Percentiles rank a stretch among this genome's conserved stretches.
phyloP scores from a whole-genome alignment of 2,797 vertebrate genomes.

The Microctenopoma stevenorrisi region DNA sequence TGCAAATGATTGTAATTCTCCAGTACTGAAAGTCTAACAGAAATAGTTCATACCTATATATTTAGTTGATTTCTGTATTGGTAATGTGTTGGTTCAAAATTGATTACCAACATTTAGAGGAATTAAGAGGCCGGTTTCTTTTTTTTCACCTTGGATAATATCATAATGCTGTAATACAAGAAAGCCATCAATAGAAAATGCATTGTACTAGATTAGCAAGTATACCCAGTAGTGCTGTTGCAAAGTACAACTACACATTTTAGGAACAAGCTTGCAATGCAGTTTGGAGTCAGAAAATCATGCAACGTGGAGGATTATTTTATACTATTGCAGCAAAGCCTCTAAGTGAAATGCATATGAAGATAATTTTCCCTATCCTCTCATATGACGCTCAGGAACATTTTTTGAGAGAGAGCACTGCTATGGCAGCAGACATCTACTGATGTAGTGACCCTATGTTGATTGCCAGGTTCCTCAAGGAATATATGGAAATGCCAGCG shows the following conservation, averaged over 20 bases:
- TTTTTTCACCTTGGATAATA: constrained; percentile 5
- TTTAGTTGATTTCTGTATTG: neutral
- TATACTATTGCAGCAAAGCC: neutral
- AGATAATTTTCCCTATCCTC: too few relatives aligned
- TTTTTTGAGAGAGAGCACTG: too few relatives aligned
- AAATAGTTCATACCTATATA: neutral
- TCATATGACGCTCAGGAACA: too few relatives aligned
- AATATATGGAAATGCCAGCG: too few relatives aligned
- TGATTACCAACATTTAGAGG: constrained; percentile 25
- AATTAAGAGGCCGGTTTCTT: neutral
- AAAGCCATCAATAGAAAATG: constrained; percentile 17
- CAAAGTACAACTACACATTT: neutral
- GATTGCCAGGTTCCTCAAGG: too few relatives aligned
- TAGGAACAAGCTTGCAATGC: neutral
- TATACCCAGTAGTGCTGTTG: neutral
- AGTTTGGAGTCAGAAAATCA: constrained; percentile 1
- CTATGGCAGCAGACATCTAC: too few relatives aligned
- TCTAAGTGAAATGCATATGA: too few relatives aligned
- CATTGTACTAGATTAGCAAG: constrained; percentile 5
- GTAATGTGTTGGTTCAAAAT: constrained; percentile 11
- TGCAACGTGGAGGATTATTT: neutral
- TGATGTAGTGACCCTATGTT: too few relatives aligned
- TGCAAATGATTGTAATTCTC: too few relatives aligned
- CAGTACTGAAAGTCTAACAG: constrained; percentile 1
- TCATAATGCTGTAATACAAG: constrained; percentile 14